Percentiles rank a stretch among this genome's conserved stretches.
phyloP scores from a whole-genome alignment of 2,797 vertebrate genomes.

The Allochrocebus solatus region DNA sequence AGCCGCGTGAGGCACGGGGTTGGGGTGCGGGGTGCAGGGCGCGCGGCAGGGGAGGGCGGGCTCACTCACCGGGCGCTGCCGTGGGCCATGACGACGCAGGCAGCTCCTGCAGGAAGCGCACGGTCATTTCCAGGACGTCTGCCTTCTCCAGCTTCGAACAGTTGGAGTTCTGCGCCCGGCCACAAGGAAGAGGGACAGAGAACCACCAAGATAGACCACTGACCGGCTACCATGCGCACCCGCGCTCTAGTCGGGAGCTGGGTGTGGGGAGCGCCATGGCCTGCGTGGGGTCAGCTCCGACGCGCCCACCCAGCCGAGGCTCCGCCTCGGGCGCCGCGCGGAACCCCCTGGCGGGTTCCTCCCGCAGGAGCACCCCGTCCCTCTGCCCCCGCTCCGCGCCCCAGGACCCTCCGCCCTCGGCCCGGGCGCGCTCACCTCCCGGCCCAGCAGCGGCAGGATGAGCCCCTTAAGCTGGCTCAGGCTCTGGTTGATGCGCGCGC shows the following conservation, averaged over 20 bases:
- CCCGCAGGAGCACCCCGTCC: rapidly evolving
- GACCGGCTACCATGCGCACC: background rate
- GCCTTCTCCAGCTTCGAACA: slow-evolving; percentile 93
- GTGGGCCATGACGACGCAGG: slow-evolving; percentile 74
- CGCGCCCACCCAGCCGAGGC: rapidly evolving
- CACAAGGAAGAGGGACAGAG: background rate
- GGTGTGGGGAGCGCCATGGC: background rate
- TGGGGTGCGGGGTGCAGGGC: rapidly evolving
- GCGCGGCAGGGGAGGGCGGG: background rate
- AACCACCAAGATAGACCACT: background rate
- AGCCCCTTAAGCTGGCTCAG: slow-evolving; percentile 89
- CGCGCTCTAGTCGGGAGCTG: background rate
- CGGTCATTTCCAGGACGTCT: slow-evolving; percentile 93
- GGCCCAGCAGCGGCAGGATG: slow-evolving; percentile 90
- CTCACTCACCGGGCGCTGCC: slow-evolving; percentile 79
- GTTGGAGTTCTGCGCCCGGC: slow-evolving; percentile 84
- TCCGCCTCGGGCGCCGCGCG: background rate
- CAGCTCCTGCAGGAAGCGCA: slow-evolving; percentile 90
- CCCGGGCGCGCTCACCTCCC: slow-evolving; percentile 84
- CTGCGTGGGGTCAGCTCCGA: background rate
- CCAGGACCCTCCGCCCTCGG: background rate
- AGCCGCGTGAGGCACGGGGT: background rate
- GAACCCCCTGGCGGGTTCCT: rapidly evolving
- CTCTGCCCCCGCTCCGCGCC: background rate
- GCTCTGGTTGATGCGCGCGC: slow-evolving; percentile 93